Percentiles rank a stretch among this genome's conserved stretches.
These are phyloP conservation scores for Xenus cinereus DNA, from an alignment of 2,113 vertebrate genomes.

Conservation along the genomic window DNA sequence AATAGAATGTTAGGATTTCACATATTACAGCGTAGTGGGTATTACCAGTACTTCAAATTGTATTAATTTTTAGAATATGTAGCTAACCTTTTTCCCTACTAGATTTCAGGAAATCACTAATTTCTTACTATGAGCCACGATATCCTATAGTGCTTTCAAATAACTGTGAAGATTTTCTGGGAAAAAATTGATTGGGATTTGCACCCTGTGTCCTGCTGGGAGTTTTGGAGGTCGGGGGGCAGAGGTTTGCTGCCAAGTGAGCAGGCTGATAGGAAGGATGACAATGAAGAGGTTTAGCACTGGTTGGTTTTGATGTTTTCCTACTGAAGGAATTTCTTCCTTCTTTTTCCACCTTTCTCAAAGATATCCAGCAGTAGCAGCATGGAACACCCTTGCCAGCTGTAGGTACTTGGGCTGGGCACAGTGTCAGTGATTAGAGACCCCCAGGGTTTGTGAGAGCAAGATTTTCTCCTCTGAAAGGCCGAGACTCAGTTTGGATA, in stretches of 20 bases:
- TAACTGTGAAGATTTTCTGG: background rate
- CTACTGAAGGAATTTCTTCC: background rate
- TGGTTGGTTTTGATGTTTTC: background rate
- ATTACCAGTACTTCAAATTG: background rate
- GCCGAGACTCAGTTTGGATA: background rate
- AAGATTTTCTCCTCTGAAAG: background rate
- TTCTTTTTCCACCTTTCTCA: background rate
- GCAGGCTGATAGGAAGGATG: background rate
- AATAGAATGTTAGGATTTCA: background rate
- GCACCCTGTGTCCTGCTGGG: fast-evolving
- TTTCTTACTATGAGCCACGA: fast-evolving
- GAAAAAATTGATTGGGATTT: background rate
- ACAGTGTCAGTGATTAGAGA: background rate
- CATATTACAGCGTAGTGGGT: fast-evolving
- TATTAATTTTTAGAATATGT: background rate
- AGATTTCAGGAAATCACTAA: background rate
- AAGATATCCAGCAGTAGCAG: background rate
- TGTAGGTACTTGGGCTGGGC: background rate
- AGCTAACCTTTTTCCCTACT: background rate
- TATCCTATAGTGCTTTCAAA: background rate
- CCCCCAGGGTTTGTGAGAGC: too few species aligned
- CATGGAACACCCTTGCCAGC: background rate
- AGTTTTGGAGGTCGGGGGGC: background rate
- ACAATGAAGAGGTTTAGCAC: too few species aligned
- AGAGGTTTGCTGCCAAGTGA: background rate